Base-by-base conservation (phyloP, 2,888 invertebrate genomes). In the Pecten maximus region DNA sequence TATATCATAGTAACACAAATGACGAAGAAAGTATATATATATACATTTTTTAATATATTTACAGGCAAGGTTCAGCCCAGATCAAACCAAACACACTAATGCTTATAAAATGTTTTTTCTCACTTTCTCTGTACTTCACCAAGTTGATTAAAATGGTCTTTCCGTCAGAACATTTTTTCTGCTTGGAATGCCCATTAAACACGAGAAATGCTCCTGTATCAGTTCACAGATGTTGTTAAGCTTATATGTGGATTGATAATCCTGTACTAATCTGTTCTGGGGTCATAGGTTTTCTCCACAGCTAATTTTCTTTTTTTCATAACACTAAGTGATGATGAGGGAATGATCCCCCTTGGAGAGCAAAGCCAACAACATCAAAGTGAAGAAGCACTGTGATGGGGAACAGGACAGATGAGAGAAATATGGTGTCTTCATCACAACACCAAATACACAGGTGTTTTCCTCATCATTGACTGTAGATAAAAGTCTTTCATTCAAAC, bases 311-410 rank as follows among this genome's bases (percentile, higher is more conserved):
- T 28, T 35, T 35, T 74, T 35, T 12, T 10, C 35, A 35, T 23
- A 23, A n/a, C 54, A 54, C 54, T 54, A 35, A 74, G 74, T 74
- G 28, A 74, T 74, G 35, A 74, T 2, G n/a, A n/a, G n/a, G 0
- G 74, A 74, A 74, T 35, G 16, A 74, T 74, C 35, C 12, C n/a
- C 35, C 74, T 10, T 28, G 12, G 8, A 74, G 23, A 74, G 74
- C 50, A 23, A 54, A 19, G 50, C 74, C 35, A 74, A 35, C 74
- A 74, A 35, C 74, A 74, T 74, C 74, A 74, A 74, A 74, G 74
- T 35, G 74, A 35, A 28, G 74, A 23, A 35, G 23, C 28, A 28
- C 35, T 74, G 15, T 74, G 35, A 28, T 35, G 74, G 35, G 28
- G 35, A 74, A 74, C 74, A 74, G 74, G 74, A 74, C 74, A 74